Conservation (phyloP, 2,113 vertebrate species). For the Isurus oxyrinchus region DNA sequence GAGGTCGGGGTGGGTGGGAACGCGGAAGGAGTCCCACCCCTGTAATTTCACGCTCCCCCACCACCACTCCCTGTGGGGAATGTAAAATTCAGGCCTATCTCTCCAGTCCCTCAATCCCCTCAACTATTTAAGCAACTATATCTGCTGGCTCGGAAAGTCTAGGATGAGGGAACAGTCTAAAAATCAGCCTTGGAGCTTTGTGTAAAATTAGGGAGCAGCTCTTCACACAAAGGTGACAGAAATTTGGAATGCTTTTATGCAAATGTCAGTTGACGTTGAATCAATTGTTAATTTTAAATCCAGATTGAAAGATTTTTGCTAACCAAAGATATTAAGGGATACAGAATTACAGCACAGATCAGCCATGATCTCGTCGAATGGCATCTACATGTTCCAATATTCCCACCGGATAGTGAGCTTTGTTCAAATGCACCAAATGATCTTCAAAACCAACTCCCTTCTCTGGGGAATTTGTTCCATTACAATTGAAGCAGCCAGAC, state of each 20-base stretch:
- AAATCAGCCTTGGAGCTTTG: not conserved
- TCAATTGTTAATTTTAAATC: not conserved
- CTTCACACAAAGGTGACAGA: not conserved
- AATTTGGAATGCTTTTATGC: not conserved
- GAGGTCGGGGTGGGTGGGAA: no score
- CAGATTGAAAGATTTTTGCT: not conserved
- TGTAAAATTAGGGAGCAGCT: not conserved
- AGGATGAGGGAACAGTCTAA: not conserved
- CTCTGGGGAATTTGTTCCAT: not conserved
- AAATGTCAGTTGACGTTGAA: not conserved
- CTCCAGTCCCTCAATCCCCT: not conserved
- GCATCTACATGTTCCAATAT: not conserved
- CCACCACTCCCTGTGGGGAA: no score
- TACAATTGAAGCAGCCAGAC: not conserved
- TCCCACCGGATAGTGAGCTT: not conserved
- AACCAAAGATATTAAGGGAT: not conserved
- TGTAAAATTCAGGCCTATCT: no score
- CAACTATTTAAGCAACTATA: not conserved
- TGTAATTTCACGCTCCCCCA: no score
- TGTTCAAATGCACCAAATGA: not conserved
- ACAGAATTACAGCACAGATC: not conserved
- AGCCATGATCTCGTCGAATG: not conserved
- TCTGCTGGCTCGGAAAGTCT: not conserved
- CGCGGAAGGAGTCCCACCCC: no score
- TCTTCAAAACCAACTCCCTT: not conserved